Conservation (phyloP, 2,113 vertebrate species). For the Fulmarus glacialis region DNA sequence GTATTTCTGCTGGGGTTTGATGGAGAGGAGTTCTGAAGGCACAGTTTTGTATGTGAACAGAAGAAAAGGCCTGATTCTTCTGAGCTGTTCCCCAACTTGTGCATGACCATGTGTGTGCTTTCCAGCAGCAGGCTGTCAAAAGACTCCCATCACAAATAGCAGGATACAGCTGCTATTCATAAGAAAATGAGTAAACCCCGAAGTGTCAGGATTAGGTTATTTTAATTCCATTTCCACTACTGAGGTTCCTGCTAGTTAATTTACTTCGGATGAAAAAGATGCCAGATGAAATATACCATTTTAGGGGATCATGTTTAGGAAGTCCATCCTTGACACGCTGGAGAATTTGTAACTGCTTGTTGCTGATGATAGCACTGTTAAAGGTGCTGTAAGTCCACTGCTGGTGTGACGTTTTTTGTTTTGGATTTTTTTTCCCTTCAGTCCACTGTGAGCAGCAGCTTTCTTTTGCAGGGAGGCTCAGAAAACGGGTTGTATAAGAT, state of each 20-base stretch:
- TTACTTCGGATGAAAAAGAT: neutral
- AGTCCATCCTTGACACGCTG: neutral
- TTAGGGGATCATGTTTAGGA: neutral
- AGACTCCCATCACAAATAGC: neutral
- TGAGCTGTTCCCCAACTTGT: neutral
- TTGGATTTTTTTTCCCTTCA: neutral
- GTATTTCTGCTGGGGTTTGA: conserved; percentile 60
- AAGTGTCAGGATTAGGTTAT: neutral
- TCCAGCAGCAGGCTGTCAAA: neutral
- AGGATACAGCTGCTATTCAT: conserved; percentile 51
- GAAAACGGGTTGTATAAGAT: neutral
- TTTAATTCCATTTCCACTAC: neutral
- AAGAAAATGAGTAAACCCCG: neutral
- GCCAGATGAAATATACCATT: neutral
- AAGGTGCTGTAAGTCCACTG: neutral
- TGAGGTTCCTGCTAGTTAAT: neutral
- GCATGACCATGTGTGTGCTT: neutral
- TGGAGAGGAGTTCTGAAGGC: conserved; percentile 64
- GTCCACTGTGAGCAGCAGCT: neutral
- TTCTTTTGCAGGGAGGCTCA: neutral
- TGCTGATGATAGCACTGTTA: neutral
- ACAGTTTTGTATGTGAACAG: conserved; percentile 11
- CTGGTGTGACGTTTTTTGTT: neutral
- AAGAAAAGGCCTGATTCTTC: neutral
- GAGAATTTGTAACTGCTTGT: neutral